Evolutionary conservation across 2,113 vertebrate genomes (phyloP), one percentile per base, ranked within the genome.

Genomic region (Aegithalos caudatus): DNA sequence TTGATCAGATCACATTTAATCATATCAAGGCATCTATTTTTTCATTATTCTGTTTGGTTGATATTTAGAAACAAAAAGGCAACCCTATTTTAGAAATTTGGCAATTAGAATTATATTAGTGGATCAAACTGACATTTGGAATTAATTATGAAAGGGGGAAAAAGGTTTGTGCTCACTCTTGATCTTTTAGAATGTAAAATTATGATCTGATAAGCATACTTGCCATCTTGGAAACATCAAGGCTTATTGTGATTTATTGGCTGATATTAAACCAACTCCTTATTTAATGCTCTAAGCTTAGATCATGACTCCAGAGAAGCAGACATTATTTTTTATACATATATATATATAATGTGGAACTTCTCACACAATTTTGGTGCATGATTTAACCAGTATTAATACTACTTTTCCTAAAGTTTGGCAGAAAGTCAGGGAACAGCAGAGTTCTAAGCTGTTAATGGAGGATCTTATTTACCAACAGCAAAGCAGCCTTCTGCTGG

Each of bases 21-120:
- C 19, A 7, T 7, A 72, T 72, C 33, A 67, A 76, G 28, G 54
- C 73, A 81, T 82, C 62, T 76, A 24, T 82, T 85, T 94, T 78
- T 85, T 76, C 45, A 76, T 76, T 89, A 53, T 79, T 91, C 70
- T 87, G 23, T 71, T 64, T 60, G 53, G 83, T 58, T 77, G 81
- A 69, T 95, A 87, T 89, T 89, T 92, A 87, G 57, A 74, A 95
- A 91, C 73, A 94, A 87, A 89, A 91, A 95, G 37, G 42, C 65
- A 89, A 33, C 11, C 28, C 54, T 57, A 17, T 79, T 93, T 85
- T 53, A 91, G 40, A 92, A 88, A 74, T 42, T 1, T 61, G 53
- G 78, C 62, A 76, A 89, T 86, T 92, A 67, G 51, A 86, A 91
- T 88, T 37, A 14, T 60, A 45, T 83, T 66, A 95, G 50, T 42